phyloP scores from a whole-genome alignment of 2,888 invertebrate genomes.

The Diachrysia chrysitis region DNA sequence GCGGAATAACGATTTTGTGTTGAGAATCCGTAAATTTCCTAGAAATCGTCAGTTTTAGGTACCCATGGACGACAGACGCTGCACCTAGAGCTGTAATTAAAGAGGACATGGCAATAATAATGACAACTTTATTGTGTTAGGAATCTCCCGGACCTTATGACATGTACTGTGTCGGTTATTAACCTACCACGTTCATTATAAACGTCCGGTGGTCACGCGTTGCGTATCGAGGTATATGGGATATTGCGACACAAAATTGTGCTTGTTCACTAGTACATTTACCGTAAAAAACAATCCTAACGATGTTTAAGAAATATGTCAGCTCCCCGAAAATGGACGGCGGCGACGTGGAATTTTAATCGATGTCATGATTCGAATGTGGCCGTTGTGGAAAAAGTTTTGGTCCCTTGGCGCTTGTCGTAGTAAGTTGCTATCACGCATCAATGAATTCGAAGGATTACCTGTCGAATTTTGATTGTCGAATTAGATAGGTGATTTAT shows the following conservation, averaged over 20 bases:
- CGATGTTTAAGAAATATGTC: conserved; percentile 67
- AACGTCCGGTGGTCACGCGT: conserved; percentile 82
- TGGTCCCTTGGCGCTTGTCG: conserved; percentile 60
- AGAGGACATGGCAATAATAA: conserved; percentile 60
- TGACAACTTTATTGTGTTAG: conserved; percentile 73
- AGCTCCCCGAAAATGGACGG: conserved; percentile 71
- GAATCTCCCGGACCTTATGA: conserved; percentile 68
- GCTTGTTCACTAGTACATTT: conserved; percentile 59
- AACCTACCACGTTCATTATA: conserved; percentile 79
- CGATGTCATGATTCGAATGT: conserved; percentile 72
- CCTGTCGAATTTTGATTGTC: conserved; percentile 77
- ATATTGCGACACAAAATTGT: conserved; percentile 78
- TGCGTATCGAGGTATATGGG: conserved; percentile 79
- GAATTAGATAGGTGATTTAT: conserved; percentile 74
- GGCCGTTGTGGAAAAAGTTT: conserved; percentile 68
- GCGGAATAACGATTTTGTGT: conserved; percentile 44
- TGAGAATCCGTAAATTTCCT: conserved; percentile 31
- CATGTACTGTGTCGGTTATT: conserved; percentile 76
- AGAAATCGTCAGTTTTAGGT: conserved; percentile 16
- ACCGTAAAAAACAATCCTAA: conserved; percentile 61
- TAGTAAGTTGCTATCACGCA: conserved; percentile 64
- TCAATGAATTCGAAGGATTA: conserved; percentile 73
- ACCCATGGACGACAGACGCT: conserved; percentile 8
- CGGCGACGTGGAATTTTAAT: conserved; percentile 77
- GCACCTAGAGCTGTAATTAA: conserved; percentile 46